phyloP scores from a whole-genome alignment of 2,888 invertebrate genomes.

The Papilio elwesi region DNA sequence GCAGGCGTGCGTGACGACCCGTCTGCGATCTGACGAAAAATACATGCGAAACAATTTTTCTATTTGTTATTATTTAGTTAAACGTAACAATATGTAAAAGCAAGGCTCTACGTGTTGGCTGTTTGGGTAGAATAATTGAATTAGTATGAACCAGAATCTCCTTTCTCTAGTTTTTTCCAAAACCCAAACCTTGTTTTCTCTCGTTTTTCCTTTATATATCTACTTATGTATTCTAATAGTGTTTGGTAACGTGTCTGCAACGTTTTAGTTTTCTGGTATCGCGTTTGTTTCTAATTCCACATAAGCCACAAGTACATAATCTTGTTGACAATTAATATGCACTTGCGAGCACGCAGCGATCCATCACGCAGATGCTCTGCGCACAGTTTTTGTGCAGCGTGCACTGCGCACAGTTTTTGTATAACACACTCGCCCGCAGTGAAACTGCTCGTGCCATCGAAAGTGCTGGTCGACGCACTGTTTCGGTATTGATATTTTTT shows the following conservation, averaged over 20 bases:
- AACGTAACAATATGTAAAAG: not conserved
- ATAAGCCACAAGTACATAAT: not conserved
- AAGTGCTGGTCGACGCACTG: not conserved
- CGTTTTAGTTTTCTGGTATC: too few relatives aligned
- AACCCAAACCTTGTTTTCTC: too few relatives aligned
- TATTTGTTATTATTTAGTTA: not conserved
- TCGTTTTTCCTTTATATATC: too few relatives aligned
- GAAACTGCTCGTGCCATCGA: not conserved
- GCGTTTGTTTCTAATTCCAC: too few relatives aligned
- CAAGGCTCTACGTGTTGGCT: too few relatives aligned
- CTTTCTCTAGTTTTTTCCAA: too few relatives aligned
- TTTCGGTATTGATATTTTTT: not conserved
- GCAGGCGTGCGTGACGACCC: constrained; percentile 26
- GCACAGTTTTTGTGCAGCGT: not conserved
- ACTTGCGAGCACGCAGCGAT: constrained; percentile 1
- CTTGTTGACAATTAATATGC: not conserved
- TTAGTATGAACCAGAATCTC: too few relatives aligned
- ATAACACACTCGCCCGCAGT: not conserved
- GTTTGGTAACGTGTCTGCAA: too few relatives aligned
- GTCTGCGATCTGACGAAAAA: constrained; percentile 2
- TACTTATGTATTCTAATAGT: too few relatives aligned
- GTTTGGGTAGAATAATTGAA: too few relatives aligned
- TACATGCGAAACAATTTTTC: not conserved
- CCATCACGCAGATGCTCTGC: not conserved
- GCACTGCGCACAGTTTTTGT: too few relatives aligned